Conservation (phyloP, 2,797 vertebrate species). For the Dromococcyx pavoninus region DNA sequence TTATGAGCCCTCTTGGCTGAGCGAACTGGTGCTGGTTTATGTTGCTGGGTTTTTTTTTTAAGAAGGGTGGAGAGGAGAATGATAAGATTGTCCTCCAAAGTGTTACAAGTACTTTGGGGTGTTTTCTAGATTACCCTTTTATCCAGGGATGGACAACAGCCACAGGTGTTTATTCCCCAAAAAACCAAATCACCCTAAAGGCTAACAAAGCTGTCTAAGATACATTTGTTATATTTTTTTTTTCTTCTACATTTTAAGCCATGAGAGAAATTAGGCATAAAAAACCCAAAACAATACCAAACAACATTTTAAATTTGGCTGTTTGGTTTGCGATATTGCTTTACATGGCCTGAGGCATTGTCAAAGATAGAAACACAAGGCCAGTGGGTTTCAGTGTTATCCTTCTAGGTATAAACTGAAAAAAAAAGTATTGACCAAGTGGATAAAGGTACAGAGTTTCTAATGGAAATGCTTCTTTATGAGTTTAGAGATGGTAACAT, state of each 20-base stretch:
- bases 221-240: neutral
- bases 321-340: neutral
- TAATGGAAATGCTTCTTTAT: neutral
- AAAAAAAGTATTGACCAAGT: neutral
- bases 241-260: neutral
- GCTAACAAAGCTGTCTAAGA: neutral
- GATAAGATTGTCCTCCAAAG: neutral
- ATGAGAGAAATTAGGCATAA: neutral
- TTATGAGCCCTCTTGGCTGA: constrained; percentile 36
- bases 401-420: neutral
- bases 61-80: neutral
- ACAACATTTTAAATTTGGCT: neutral
- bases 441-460: neutral
- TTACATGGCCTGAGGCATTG: neutral
- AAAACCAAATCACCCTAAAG: neutral
- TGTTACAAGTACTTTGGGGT: neutral
- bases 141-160: neutral
- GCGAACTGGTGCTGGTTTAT: neutral
- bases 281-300: too few species aligned
- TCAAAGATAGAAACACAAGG: neutral
- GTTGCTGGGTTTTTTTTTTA: neutral
- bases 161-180: neutral
- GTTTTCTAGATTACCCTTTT: neutral
- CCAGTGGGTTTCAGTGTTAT: neutral
- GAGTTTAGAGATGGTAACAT: neutral